Conservation (phyloP, 64 coral and sea anemone species). For the Actinia equina region DNA sequence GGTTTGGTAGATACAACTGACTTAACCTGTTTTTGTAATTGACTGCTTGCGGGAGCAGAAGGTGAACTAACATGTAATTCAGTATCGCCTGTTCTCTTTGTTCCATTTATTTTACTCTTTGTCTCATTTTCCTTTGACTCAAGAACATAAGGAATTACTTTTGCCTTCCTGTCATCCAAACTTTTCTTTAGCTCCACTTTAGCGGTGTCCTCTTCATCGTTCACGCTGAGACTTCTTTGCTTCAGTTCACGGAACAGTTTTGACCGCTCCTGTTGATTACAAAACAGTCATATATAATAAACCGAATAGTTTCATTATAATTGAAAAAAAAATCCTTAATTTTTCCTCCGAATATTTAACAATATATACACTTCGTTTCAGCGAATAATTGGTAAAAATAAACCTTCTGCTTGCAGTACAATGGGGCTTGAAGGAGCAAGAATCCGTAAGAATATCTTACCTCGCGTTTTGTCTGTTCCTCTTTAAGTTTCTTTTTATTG, state of each 20-base stretch:
- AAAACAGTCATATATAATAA: neutral
- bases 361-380: too few species aligned
- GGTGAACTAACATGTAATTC: neutral
- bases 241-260: constrained; percentile 17
- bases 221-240: constrained; percentile 28
- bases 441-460: neutral
- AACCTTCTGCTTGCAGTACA: too few species aligned
- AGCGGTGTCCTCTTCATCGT: constrained; percentile 16
- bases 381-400: too few species aligned
- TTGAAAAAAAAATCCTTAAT: too few species aligned
- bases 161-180: constrained; percentile 6
- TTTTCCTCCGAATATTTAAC: too few species aligned
- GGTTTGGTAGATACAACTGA: neutral
- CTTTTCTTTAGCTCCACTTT: constrained; percentile 45
- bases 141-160: neutral
- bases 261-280: constrained; percentile 23
- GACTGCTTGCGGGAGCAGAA: neutral
- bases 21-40: neutral
- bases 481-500: constrained; percentile 63
- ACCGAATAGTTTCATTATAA: too few species aligned
- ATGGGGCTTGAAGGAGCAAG: neutral
- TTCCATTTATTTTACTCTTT: neutral
- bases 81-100: neutral
- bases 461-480: constrained; percentile 71
- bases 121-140: constrained; percentile 7